Evolutionary conservation across 2,797 vertebrate species (phyloP).

Genomic region (Numenius phaeopus): DNA sequence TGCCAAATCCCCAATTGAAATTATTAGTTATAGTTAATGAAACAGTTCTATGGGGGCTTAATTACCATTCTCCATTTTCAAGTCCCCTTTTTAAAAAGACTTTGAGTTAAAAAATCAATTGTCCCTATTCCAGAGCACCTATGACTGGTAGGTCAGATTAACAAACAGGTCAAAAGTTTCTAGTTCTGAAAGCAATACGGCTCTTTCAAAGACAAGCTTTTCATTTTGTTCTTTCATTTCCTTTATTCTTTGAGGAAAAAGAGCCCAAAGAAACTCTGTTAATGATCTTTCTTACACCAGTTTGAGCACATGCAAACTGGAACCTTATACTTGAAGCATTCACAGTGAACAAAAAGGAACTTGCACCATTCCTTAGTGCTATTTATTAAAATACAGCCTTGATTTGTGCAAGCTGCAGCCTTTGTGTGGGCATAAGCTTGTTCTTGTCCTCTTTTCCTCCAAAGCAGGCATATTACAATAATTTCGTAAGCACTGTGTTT

Average conservation of each 20-base stretch:
- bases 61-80: constrained; percentile 10
- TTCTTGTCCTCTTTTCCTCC: background rate
- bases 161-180: background rate
- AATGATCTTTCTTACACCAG: background rate
- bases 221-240: background rate
- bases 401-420: background rate
- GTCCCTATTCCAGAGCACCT: background rate
- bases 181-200: background rate
- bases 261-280: background rate
- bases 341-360: background rate
- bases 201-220: background rate
- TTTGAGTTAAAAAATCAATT: background rate
- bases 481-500: background rate
- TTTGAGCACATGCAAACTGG: background rate
- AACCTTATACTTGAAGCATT: background rate
- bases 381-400: background rate
- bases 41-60: background rate
- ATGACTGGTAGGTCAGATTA: background rate
- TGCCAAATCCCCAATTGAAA: constrained; percentile 4
- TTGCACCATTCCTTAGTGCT: background rate
- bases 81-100: background rate
- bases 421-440: background rate
- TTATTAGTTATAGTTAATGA: constrained; percentile 32
- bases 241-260: background rate
- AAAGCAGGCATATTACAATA: background rate